phyloP scores from a whole-genome alignment of 1,140 invertebrate species.

The Apis dorsata region DNA sequence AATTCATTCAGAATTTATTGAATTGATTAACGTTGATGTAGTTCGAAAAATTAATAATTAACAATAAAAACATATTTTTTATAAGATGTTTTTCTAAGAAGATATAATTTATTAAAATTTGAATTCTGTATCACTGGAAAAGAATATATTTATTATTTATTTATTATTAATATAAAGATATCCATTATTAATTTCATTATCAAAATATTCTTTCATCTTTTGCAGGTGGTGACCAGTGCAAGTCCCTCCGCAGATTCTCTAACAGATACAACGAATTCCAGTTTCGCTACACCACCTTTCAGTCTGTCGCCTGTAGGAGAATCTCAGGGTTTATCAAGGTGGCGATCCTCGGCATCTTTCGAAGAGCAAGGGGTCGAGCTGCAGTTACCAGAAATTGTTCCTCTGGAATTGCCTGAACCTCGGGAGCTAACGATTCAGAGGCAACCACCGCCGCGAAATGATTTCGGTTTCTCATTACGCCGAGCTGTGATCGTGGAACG shows the following conservation, averaged over 20 bases:
- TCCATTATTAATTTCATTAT: too few relatives aligned
- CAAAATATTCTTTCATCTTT: neutral
- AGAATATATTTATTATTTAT: too few relatives aligned
- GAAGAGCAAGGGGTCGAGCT: conserved; percentile 86
- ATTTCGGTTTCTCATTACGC: conserved; percentile 97
- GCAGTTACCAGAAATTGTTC: conserved; percentile 88
- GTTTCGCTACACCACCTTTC: conserved; percentile 91
- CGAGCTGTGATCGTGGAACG: conserved; percentile 90
- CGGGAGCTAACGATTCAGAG: conserved; percentile 89
- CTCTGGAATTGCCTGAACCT: conserved; percentile 87
- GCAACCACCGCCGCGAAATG: conserved; percentile 91
- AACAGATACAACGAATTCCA: conserved; percentile 91
- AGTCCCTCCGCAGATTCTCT: conserved; percentile 90
- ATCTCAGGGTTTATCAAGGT: conserved; percentile 88
- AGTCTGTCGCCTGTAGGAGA: conserved; percentile 90
- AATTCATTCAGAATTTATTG: too few relatives aligned
- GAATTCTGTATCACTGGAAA: too few relatives aligned
- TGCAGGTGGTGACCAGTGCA: conserved; percentile 85
- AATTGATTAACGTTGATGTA: too few relatives aligned
- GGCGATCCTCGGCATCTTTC: conserved; percentile 86
- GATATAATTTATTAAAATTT: too few relatives aligned
- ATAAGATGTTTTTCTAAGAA: too few relatives aligned
- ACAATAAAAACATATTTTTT: too few relatives aligned
- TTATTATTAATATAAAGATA: too few relatives aligned
- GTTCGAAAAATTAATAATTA: too few relatives aligned